Evolutionary conservation across 2,113 vertebrate genomes (phyloP), one percentile per base, ranked within the genome.

Genomic region (Scomber colias): DNA sequence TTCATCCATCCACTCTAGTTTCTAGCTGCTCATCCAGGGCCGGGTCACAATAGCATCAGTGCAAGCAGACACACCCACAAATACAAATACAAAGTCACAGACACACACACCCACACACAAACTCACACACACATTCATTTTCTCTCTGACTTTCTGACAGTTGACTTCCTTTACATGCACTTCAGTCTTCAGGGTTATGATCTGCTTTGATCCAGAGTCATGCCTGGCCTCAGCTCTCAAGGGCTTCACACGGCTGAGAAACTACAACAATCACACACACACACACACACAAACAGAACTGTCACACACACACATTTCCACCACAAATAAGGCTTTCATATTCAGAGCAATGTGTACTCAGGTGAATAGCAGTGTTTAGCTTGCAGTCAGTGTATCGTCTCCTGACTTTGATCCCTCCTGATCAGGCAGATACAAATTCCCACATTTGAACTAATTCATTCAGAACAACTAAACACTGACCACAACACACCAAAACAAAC

Each of bases 361-460:
- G 66, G 35, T 56, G 60, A 76, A 21, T 56, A 64, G 55, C 27
- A 54, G 11, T 49, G 1, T 71, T 30, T 48, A 6, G 8, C 40
- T 54, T 60, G 15, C n/a, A 46, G 54, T 71, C 51, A 45, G 12
- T 67, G 57, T n/a, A 10, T 45, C 69, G 71, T 40, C 57, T 48
- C 35, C 60, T 53, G 56, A 72, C 75, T 81, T 90, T 86, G 71
- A 87, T 84, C 44, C 73, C 15, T 49, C 51, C 53, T 60, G 13
- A 65, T 70, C 44, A 19, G 72, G 11, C 17, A 13, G 50, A 80
- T 56, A 3, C 27, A 63, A 12, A 54, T 40, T 75, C 59, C 51
- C 46, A 24, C 24, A 68, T 71, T 72, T 78, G 54, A 83, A 40
- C 11, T 54, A 14, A 46, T 61, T 31, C 27, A 72, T 30, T 72